Evolutionary conservation across 1,140 invertebrate species (phyloP).

Genomic region (Gerris buenoi): DNA sequence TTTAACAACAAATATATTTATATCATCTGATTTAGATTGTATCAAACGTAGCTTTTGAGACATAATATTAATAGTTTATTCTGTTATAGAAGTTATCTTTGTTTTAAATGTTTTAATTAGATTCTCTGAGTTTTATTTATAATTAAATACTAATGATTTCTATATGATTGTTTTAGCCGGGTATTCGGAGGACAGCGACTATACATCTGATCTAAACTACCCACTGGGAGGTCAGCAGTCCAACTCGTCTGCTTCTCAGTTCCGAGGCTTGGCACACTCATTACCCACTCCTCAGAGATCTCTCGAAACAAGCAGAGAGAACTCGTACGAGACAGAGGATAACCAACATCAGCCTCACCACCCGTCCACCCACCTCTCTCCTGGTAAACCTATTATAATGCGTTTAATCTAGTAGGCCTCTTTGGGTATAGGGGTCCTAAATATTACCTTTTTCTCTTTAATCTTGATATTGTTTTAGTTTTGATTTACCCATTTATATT

Average conservation of each 20-base stretch:
- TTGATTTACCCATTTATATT: no score
- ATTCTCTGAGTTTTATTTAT: no score
- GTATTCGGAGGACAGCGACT: conserved; percentile 91
- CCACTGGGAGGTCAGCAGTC: conserved; percentile 73
- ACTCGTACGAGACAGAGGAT: conserved; percentile 68
- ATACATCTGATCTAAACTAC: conserved; percentile 91
- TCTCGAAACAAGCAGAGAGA: conserved; percentile 62
- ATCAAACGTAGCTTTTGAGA: no score
- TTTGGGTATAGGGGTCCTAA: no score
- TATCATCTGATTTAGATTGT: no score
- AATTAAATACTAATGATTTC: neutral
- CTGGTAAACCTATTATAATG: no score
- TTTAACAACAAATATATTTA: no score
- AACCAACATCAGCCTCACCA: conserved; percentile 17
- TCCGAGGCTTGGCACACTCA: conserved; percentile 56
- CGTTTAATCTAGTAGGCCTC: no score
- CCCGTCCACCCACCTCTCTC: conserved; percentile 20
- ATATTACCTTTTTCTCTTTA: no score
- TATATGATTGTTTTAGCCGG: conserved; percentile 48
- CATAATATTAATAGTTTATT: no score
- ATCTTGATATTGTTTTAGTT: no score
- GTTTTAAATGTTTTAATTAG: neutral
- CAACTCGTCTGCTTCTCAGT: conserved; percentile 74
- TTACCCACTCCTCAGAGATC: conserved; percentile 62
- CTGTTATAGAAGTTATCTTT: no score